Base-by-base conservation (phyloP, 2,113 vertebrate genomes). In the Bagarius yarrelli region DNA sequence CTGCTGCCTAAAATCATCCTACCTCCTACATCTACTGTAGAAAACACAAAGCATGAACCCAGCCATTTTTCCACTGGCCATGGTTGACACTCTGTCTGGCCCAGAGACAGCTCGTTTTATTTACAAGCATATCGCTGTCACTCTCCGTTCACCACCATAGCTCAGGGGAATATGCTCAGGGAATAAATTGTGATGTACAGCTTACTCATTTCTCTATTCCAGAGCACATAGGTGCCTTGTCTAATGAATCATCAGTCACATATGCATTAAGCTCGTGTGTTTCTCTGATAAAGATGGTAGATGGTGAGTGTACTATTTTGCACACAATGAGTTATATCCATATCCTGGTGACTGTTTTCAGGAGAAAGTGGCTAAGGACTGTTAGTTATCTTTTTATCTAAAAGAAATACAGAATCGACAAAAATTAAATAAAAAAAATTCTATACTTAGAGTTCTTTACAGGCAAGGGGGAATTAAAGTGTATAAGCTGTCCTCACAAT, bases 311-410 rank as follows among this genome's bases (percentile, higher is more conserved):
- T n/a, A 69, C 30, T 3, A 72, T 71, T 71, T 71, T 71, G 15
- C 15, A 52, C 67, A 71, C 8, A 16, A 71, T 71, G 8, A 71
- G 18, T 27, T 27, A 30, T 18, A 50, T 47, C 27, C 11, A 30
- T 21, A 77, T 63, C 14, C 19, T 77, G 40, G 32, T 73, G 72
- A 86, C 18, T 85, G 44, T 57, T 86, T 79, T 5, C 87, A 97
- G 95, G 96, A 97, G 87, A 96, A 98, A 83, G 95, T 97, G 79
- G 93, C 95, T 81, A 76, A 95, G 96, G 96, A 82, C 30, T 79
- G 87, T 23, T 34, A 32, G 50, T 71, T 50, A 56, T 34, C 5
- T 27, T 64, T 53, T 74, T 3, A 40, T 64, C 30, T 50, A n/a
- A 27, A 81, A 55, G 21, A 64, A 55, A 64, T 23, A 36, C 34